Percentiles rank a stretch among this genome's conserved stretches.
Evolutionary conservation across 1,140 invertebrate species (phyloP).

Genomic region (Cotesia chilonis): DNA sequence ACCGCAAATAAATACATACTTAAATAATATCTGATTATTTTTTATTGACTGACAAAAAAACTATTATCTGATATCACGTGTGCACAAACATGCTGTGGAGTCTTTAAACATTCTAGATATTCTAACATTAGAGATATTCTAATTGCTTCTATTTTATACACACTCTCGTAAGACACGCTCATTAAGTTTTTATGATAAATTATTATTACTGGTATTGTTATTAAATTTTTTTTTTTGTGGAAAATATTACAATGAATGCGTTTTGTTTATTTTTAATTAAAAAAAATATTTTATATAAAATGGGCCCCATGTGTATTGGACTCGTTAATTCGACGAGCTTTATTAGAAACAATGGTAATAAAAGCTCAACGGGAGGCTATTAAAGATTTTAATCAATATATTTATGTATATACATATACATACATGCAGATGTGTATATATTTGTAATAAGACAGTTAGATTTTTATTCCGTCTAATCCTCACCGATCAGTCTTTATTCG

Average conservation of each 20-base stretch:
- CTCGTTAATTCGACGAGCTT: not conserved
- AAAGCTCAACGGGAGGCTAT: constrained; percentile 8
- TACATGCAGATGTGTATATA: too few relatives aligned
- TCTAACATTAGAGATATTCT: not conserved
- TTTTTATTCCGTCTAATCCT: constrained; percentile 27
- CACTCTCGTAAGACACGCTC: not conserved
- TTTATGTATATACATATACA: not conserved
- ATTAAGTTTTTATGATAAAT: not conserved
- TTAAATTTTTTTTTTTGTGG: not conserved
- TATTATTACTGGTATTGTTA: not conserved
- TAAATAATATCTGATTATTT: too few relatives aligned
- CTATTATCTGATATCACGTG: too few relatives aligned
- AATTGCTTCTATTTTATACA: not conserved
- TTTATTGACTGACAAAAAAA: too few relatives aligned
- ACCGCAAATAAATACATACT: too few relatives aligned
- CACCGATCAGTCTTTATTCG: constrained; percentile 35
- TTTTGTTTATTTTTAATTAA: too few relatives aligned
- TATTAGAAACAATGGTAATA: constrained; percentile 5
- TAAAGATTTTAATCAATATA: constrained; percentile 26
- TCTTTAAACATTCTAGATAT: too few relatives aligned
- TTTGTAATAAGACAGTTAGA: too few relatives aligned
- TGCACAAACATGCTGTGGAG: too few relatives aligned
- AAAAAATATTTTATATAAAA: constrained; percentile 16
- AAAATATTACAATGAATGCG: not conserved
- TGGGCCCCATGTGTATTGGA: constrained; percentile 4